Base-by-base conservation (phyloP, 2,113 vertebrate species). In the Ornithorhynchus anatinus region DNA sequence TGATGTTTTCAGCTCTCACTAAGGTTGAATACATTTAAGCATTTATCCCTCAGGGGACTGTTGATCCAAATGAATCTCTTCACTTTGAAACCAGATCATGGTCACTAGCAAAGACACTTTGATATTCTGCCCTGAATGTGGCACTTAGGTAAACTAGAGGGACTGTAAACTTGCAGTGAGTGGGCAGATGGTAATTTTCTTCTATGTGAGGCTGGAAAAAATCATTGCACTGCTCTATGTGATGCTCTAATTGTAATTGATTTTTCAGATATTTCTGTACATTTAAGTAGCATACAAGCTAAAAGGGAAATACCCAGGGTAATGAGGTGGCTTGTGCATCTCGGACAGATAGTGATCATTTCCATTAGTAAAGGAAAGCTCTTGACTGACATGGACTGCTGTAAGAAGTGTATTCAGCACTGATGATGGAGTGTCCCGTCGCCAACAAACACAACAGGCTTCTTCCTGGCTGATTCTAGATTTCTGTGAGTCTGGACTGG, bases 11-110 rank as follows among this genome's bases (percentile, higher is more conserved):
- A 81, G 81, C 65, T 81, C 81, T 85, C 87, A 53, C 2, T 57
- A 82, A 84, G 74, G 81, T 88, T 88, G 91, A 92, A 89, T 89
- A 86, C 63, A 36, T 89, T 90, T 80, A 90, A 87, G 56, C 48
- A 73, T 85, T 87, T 88, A 83, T 74, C 71, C 88, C 85, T 75
- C 59, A 59, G 83, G 81, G 79, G 59, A 88, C 19, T 88, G 84
- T 84, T 90, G 86, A 87, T 83, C 69, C 77, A 87, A 87, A 88
- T 76, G 58, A 85, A 86, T 87, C 71, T 80, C 70, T 85, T 90
- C 73, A 71, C 80, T 89, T 65, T 90, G 78, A 91, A 90, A 84
- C 50, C 43, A 86, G 81, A 83, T 73, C 53, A 66, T 52, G 52
- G 68, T 65, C 72, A 66, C 40, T 69, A 72, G 43, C 52, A 78